These are phyloP conservation scores for Parapristionchus giblindavisi DNA, from an alignment of 2,888 invertebrate species.

Conservation along the genomic window DNA sequence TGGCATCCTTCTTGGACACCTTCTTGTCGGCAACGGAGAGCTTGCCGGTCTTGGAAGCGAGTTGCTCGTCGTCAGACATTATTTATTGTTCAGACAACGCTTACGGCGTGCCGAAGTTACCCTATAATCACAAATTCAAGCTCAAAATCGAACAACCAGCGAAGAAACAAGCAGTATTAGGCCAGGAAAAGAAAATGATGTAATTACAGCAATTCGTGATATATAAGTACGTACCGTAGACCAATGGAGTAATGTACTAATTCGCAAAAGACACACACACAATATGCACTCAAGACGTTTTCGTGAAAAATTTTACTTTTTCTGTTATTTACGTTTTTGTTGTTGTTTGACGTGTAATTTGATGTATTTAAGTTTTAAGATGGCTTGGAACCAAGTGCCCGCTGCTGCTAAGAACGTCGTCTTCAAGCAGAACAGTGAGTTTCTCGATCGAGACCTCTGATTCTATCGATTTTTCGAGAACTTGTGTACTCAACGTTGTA, in stretches of 20 bases:
- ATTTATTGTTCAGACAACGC: not conserved
- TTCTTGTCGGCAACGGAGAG: constrained; percentile 23
- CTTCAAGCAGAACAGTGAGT: constrained; percentile 58
- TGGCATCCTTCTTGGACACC: constrained; percentile 46
- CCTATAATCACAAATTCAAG: no score
- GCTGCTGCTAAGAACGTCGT: constrained; percentile 56
- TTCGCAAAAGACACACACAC: constrained; percentile 19
- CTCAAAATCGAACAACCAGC: no score
- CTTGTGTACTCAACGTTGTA: not conserved
- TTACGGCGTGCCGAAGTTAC: constrained; percentile 22
- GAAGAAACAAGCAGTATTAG: constrained; percentile 2
- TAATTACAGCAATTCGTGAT: not conserved
- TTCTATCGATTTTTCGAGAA: not conserved
- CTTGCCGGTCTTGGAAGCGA: constrained; percentile 10
- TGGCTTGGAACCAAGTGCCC: constrained; percentile 44
- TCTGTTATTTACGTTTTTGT: not conserved
- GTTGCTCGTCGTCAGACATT: constrained; percentile 36
- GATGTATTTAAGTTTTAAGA: constrained; percentile 30
- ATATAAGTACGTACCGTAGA: not conserved
- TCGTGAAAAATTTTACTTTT: constrained; percentile 16
- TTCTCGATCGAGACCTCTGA: not conserved
- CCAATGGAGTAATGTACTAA: not conserved
- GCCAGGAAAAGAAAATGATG: not conserved
- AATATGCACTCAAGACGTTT: not conserved
- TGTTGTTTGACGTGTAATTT: not conserved